phyloP scores from a whole-genome alignment of 2,888 invertebrate genomes.

The Helobdella robusta region DNA sequence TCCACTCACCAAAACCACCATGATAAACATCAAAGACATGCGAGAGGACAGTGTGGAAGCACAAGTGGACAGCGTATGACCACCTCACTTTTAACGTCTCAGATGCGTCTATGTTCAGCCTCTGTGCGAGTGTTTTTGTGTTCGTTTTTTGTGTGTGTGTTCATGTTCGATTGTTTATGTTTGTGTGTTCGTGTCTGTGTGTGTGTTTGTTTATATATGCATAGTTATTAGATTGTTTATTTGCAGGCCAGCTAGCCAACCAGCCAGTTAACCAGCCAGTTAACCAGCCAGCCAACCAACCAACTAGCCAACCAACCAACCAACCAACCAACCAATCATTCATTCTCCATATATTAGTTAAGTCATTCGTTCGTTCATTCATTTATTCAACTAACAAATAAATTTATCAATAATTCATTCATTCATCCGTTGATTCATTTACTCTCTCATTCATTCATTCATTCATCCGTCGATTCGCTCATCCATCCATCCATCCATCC shows the following conservation, averaged over 20 bases:
- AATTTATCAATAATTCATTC: not conserved
- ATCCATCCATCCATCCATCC: too few species aligned
- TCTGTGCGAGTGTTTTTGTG: not conserved
- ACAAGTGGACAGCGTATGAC: constrained; percentile 17
- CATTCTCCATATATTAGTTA: not conserved
- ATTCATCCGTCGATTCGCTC: too few species aligned
- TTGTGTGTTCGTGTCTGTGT: not conserved
- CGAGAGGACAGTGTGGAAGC: constrained; percentile 13
- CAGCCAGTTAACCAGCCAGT: too few species aligned
- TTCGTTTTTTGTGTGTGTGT: not conserved
- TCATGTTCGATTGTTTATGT: not conserved
- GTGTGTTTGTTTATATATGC: not conserved
- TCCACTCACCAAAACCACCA: too few species aligned
- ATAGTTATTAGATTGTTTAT: not conserved
- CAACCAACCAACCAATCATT: not conserved
- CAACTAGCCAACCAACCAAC: constrained; percentile 6
- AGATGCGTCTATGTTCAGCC: not conserved
- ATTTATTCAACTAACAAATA: not conserved
- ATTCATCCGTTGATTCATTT: too few species aligned
- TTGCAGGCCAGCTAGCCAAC: not conserved
- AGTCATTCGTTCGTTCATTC: not conserved
- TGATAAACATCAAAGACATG: not conserved
- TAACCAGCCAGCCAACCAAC: constrained; percentile 6
- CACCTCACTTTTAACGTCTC: constrained; percentile 6
- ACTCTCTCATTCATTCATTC: too few species aligned